Evolutionary conservation across 2,797 vertebrate species (phyloP), one percentile per base, ranked within the genome.

Genomic region (Mastacembelus armatus): DNA sequence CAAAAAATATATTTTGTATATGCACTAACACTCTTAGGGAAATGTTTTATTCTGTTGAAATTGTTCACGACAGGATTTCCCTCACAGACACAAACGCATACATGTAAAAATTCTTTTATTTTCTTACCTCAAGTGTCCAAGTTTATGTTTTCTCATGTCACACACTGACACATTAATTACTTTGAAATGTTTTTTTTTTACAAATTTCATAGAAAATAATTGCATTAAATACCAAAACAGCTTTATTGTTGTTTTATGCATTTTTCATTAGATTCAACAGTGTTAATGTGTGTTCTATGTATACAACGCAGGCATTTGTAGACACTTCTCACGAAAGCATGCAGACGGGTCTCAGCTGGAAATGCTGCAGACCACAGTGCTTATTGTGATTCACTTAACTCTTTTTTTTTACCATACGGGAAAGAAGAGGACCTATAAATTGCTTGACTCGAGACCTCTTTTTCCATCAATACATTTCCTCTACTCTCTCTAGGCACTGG

Each of bases 391-490:
- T 80, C 76, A 77, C 71, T 86, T 76, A 60, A 80, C 63, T 81
- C 48, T 71, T 67, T 64, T 16, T 52, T 45, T 11, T 18, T n/a
- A n/a, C 36, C 59, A 47, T 50, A 66, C 64, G 71, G 62, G 66
- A 63, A 74, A 67, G 56, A 67, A 60, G 48, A 56, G 55, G 73
- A 70, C 74, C 70, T 76, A 66, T 77, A 77, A 86, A 84, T 83
- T 81, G 76, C 56, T 69, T 79, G 59, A 83, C 66, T 83, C 81
- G 68, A 65, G 80, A 75, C 78, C 78, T 75, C 29, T 77, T 81
- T 84, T 89, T 61, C 84, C 77, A 75, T 84, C 83, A 85, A 81
- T 76, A 84, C 64, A 77, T 83, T 87, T 74, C 55, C 52, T 66
- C 55, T 67, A 50, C 58, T 51, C 57, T 77, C 70, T 80, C 43